Conservation (phyloP, 2,888 invertebrate species). For the Rapana venosa region DNA sequence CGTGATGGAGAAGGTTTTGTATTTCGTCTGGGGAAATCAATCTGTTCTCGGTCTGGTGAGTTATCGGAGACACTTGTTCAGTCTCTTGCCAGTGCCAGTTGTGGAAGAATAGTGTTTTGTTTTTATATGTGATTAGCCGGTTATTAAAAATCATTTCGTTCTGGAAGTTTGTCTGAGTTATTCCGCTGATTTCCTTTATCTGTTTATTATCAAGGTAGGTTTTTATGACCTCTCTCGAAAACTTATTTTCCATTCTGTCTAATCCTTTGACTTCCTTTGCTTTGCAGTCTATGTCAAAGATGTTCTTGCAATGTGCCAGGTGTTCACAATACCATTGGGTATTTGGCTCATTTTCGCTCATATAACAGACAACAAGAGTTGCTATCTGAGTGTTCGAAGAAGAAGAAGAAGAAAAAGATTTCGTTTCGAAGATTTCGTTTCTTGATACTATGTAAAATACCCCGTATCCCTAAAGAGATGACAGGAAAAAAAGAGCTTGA, state of each 20-base stretch:
- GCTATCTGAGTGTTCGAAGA: too few relatives aligned
- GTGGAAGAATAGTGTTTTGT: background rate
- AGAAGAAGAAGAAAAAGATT: too few relatives aligned
- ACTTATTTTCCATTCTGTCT: background rate
- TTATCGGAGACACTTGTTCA: background rate
- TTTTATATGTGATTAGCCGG: background rate
- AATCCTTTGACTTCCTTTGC: background rate
- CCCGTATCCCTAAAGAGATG: too few relatives aligned
- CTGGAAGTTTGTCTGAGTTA: background rate
- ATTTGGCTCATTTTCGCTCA: too few relatives aligned
- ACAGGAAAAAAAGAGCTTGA: too few relatives aligned
- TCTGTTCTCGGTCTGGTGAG: background rate
- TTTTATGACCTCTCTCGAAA: background rate
- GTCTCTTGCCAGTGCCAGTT: background rate
- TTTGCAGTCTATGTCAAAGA: too few relatives aligned
- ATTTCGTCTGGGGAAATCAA: background rate
- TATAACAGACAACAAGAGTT: too few relatives aligned
- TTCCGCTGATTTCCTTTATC: background rate
- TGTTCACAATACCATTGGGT: too few relatives aligned
- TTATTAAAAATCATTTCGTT: background rate
- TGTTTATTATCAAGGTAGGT: background rate
- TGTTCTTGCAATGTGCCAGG: too few relatives aligned
- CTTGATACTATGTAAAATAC: too few relatives aligned
- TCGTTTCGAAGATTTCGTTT: too few relatives aligned
- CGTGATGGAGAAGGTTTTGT: too few relatives aligned